Evolutionary conservation across 2,888 invertebrate species (phyloP), one percentile per base, ranked within the genome.

Genomic region (Magallana nippona): DNA sequence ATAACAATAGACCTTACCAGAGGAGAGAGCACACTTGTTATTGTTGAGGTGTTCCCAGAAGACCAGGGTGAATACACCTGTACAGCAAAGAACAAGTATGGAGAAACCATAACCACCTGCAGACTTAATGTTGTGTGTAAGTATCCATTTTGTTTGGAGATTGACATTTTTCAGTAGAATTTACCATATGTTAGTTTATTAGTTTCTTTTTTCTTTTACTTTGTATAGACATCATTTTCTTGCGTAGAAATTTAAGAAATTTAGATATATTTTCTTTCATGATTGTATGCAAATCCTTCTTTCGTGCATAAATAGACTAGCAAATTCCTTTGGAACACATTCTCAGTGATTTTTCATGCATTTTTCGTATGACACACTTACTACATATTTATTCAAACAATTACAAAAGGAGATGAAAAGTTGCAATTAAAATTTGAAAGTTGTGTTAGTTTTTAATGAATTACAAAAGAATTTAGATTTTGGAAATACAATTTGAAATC

Each of bases 11-110:
- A 95, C 88, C 88, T 97, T 91, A 96, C 98, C 87, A 97, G 97
- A 44, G 98, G 98, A 44, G 96, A 96, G 89, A 98, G 97, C 93
- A 97, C 97, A 77, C 95, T 99, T 86, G 97, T 97, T 92, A 97
- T 99, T 92, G 97, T 98, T 11, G 98, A 99, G 95, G 98, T 98
- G n/a, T 98, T 98, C 96, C 98, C 99, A 32, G 99, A 99, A 95
- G 99, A 99, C 94, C 99, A 99, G 94, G 99, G 99, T 17, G 96
- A 96, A 87, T 99, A 99, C 95, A 98, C 97, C 94, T 98, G 98
- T 93, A 96, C 98, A 56, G 97, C 98, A 44, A 93, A 92, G 58
- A 95, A 95, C 89, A 91, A 97, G 93, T 98, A 98, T 93, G 99
- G 99, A 85, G 98, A 98, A 95, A 98, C 98, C 13, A 98, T 98